A percentile compares a stretch with the other conserved stretches of the same genome.
Evolutionary conservation across 92 coral and sea anemone species (phyloP).

Genomic region (Palythoa grandiflora): DNA sequence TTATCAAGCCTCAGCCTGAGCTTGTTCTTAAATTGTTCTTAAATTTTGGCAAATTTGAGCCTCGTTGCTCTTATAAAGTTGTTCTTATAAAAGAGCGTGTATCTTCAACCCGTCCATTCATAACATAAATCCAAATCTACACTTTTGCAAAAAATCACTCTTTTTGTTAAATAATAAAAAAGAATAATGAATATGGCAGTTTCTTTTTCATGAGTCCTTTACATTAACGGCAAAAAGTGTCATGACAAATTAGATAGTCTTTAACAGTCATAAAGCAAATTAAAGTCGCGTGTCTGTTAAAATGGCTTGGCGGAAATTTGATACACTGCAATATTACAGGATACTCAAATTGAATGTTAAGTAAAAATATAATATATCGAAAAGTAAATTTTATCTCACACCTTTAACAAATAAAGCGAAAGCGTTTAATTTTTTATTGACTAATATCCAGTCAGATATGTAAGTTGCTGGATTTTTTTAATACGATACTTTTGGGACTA

Average conservation of each 20-base stretch:
- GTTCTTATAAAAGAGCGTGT: too few relatives aligned
- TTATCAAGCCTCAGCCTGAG: too few relatives aligned
- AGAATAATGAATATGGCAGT: too few relatives aligned
- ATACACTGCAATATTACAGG: not conserved
- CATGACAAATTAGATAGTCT: not conserved
- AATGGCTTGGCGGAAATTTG: not conserved
- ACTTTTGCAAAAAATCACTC: too few relatives aligned
- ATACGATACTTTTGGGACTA: not conserved
- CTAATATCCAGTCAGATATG: not conserved
- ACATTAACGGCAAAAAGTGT: not conserved
- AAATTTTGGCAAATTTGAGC: too few relatives aligned
- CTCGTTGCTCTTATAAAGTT: too few relatives aligned
- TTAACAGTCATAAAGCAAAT: not conserved
- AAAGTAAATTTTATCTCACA: not conserved
- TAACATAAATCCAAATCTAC: too few relatives aligned
- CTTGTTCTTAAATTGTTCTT: too few relatives aligned
- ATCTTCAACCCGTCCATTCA: too few relatives aligned
- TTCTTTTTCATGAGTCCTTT: too few relatives aligned
- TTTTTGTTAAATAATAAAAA: too few relatives aligned
- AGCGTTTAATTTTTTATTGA: not conserved
- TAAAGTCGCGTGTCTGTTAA: not conserved
- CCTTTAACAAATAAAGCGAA: slow-evolving; percentile 2
- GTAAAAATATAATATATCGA: not conserved
- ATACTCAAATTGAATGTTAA: not conserved
- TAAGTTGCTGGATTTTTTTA: not conserved